Base-by-base conservation (phyloP, 92 coral and sea anemone species). In the Epizoanthus ramosus region DNA sequence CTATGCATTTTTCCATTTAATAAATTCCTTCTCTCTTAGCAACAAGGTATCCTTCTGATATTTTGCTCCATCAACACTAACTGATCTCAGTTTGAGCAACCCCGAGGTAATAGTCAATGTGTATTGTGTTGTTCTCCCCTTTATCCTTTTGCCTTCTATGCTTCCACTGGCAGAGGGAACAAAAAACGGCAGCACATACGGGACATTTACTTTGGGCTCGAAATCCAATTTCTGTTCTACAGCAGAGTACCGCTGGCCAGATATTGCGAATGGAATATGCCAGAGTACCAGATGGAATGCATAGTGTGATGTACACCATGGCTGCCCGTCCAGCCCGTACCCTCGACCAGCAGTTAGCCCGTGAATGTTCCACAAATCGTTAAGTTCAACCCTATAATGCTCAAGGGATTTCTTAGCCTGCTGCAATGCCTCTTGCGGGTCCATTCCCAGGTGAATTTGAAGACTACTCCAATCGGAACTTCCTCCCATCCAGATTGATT, bases 241-340 rank as follows among this genome's bases (percentile, higher is more conserved):
- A 8, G 90, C 91, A 39, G 92, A 89, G 73, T 91, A 93, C 93
- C 37, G 92, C 93, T 93, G 98, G 73, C 98, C 98, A 41, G 93
- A 88, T 67, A 93, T 84, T 8, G 98, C 93, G 57, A 93, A 83
- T 1, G 98, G 98, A 18, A 93, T 93, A 33, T 93, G 95, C 98
- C 98, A 93, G 59, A 93, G 83, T 12, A 93, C 95, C 88, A 93
- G 63, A 56, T 93, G 98, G 28, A 93, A 93, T 23, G 95, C 87
- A 57, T 93, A 93, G 72, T 93, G 98, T 0, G 98, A 93, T 0
- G 98, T 93, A 54, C 98, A 93, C 98, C 98, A 93, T 5, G 98
- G 98, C 53, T 87, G 98, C 57, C 98, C 98, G 67, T 91, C 93
- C 18, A 93, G 80, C 56, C 95, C 93, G 63, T 91, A 89, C 17